phyloP scores from a whole-genome alignment of 2,888 invertebrate genomes.

The Muschampia plurimacula region DNA sequence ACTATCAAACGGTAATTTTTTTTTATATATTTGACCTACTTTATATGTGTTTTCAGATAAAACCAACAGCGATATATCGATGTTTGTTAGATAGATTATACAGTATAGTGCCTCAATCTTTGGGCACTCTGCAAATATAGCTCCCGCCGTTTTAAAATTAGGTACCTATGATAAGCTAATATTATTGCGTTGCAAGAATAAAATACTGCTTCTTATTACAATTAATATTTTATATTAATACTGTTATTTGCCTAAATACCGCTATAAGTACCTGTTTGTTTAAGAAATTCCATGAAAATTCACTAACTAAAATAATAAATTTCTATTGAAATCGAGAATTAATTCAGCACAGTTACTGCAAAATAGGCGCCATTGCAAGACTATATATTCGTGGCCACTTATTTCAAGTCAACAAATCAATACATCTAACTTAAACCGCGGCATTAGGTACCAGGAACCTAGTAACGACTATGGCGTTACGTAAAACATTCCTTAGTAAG shows the following conservation, averaged over 20 bases:
- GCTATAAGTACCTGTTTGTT: no score
- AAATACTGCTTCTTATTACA: background rate
- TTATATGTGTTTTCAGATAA: conserved; percentile 48
- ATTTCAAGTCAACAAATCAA: conserved; percentile 17
- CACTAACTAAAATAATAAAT: background rate
- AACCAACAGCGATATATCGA: conserved; percentile 33
- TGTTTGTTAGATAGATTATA: conserved; percentile 24
- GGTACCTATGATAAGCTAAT: conserved; percentile 2
- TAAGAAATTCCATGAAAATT: background rate
- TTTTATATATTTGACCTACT: conserved; percentile 52
- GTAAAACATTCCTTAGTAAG: conserved; percentile 48
- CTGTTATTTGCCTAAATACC: background rate
- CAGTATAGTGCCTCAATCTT: conserved; percentile 50
- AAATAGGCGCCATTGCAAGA: conserved; percentile 1
- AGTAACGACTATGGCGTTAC: conserved; percentile 41
- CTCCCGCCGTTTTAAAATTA: conserved; percentile 50
- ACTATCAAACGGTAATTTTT: conserved; percentile 53
- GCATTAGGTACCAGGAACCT: conserved; percentile 21
- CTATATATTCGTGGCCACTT: conserved; percentile 3
- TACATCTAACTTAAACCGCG: conserved; percentile 23
- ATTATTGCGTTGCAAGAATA: conserved; percentile 8
- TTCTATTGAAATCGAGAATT: background rate
- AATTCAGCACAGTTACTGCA: background rate
- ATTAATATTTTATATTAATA: background rate
- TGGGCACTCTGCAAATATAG: conserved; percentile 57